Conservation (phyloP, 2,888 invertebrate genomes). For the Lasiommata megera region DNA sequence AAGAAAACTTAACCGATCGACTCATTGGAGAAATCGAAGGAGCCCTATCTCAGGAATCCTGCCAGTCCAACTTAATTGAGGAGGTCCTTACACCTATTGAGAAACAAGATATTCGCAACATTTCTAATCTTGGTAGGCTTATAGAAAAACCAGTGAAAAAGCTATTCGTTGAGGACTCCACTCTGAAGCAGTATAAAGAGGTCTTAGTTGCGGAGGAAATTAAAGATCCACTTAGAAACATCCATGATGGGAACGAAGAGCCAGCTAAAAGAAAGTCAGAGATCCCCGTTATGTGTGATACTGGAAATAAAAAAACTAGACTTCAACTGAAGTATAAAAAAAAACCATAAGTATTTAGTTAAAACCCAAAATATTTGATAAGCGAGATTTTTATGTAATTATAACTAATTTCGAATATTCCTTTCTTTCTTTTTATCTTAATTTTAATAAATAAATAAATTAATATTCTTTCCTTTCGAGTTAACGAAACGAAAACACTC, state of each 20-base stretch:
- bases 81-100: slow-evolving; percentile 52
- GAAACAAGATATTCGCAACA: slow-evolving; percentile 45
- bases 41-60: slow-evolving; percentile 40
- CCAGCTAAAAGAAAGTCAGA: slow-evolving; percentile 20
- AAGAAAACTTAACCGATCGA: slow-evolving; percentile 44
- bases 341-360: too few relatives aligned
- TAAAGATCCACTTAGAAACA: slow-evolving; percentile 8
- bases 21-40: slow-evolving; percentile 46
- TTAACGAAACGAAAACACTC: too few relatives aligned
- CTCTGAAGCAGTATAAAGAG: slow-evolving; percentile 51
- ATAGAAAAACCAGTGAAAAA: slow-evolving; percentile 34
- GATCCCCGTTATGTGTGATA: slow-evolving; percentile 26
- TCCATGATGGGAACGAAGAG: not conserved
- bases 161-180: slow-evolving; percentile 38
- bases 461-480: too few relatives aligned
- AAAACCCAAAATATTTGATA: too few relatives aligned
- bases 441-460: too few relatives aligned
- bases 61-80: slow-evolving; percentile 47
- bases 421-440: too few relatives aligned
- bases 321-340: not conserved
- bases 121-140: slow-evolving; percentile 42
- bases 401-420: too few relatives aligned
- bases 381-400: too few relatives aligned
- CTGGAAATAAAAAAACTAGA: not conserved
- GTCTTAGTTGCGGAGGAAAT: slow-evolving; percentile 40